Conservation (phyloP, 1,140 invertebrate genomes). For the Ectropis grisescens region DNA sequence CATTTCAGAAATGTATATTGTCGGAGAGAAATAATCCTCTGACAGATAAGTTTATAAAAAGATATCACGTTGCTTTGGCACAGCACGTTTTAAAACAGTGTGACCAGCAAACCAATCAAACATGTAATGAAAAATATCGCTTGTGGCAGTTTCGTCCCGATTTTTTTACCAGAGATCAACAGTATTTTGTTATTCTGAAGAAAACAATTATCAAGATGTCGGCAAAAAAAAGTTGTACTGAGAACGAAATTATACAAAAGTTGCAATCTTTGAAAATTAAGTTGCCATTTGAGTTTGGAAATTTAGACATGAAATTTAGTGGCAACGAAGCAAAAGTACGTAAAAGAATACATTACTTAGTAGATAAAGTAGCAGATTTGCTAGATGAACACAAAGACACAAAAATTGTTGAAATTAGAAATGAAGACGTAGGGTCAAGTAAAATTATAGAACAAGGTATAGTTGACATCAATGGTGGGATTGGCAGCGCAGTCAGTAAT, state of each 20-base stretch:
- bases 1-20: too few species aligned
- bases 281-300: conserved; percentile 10
- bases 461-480: conserved; percentile 5
- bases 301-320: conserved; percentile 5
- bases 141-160: conserved; percentile 10
- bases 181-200: conserved; percentile 5
- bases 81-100: too few species aligned
- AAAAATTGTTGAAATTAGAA: conserved; percentile 2
- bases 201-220: conserved; percentile 4
- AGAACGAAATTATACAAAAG: conserved; percentile 7
- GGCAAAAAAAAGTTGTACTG: conserved; percentile 4
- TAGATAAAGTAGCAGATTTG: too few species aligned
- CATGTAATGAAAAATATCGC: too few species aligned
- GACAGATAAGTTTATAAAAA: too few species aligned
- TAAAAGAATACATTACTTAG: too few species aligned
- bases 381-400: conserved; percentile 3
- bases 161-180: conserved; percentile 8
- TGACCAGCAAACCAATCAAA: too few species aligned
- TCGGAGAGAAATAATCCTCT: too few species aligned
- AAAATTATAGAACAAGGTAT: conserved; percentile 1
- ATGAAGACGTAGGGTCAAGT: conserved; percentile 1
- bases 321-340: conserved; percentile 3
- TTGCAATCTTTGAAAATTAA: conserved; percentile 3
- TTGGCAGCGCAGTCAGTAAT: conserved; percentile 11
- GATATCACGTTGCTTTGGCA: too few species aligned